Base-by-base conservation (phyloP, 37 sponge, comb jelly and placozoan genomes). In the Diacarnus erythraeanus region DNA sequence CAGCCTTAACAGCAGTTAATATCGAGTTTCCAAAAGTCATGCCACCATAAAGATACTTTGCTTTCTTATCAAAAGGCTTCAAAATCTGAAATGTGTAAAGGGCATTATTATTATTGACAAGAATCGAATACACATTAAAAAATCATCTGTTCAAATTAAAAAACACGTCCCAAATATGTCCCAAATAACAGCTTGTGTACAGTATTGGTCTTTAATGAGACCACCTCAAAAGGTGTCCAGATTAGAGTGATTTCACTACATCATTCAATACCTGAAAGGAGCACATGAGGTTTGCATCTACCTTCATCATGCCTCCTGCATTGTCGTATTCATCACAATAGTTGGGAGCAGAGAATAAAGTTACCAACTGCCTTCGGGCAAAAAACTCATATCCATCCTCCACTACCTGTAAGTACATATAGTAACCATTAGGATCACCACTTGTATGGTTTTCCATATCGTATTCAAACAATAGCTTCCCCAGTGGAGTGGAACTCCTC, bases 381-480 rank as follows among this genome's bases (percentile, higher is more conserved):
- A 96, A 96, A 77, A 96, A 96, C 81, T 96, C 97, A 69, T 96
- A 96, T 27, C 97, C 97, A 79, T 96, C 97, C 42, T 96, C 97
- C 0, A 96, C 97, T 58, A 99, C 99, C 97, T 93, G 89, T 6
- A 71, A 0, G n/a, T n/a, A n/a, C n/a, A n/a, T n/a, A n/a, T n/a
- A n/a, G n/a, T n/a, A n/a, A n/a, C n/a, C n/a, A n/a, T n/a, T n/a
- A n/a, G n/a, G n/a, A n/a, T n/a, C n/a, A n/a, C n/a, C n/a, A n/a
- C n/a, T n/a, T n/a, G n/a, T n/a, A n/a, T n/a, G n/a, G n/a, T n/a
- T n/a, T n/a, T n/a, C n/a, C n/a, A n/a, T n/a, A n/a, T n/a, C n/a
- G n/a, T n/a, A n/a, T n/a, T n/a, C n/a, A n/a, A n/a, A n/a, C n/a
- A n/a, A n/a, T n/a, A n/a, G n/a, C n/a, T n/a, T n/a, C n/a, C n/a